Conservation (phyloP, 2,113 vertebrate species). For the Carlito syrichta region DNA sequence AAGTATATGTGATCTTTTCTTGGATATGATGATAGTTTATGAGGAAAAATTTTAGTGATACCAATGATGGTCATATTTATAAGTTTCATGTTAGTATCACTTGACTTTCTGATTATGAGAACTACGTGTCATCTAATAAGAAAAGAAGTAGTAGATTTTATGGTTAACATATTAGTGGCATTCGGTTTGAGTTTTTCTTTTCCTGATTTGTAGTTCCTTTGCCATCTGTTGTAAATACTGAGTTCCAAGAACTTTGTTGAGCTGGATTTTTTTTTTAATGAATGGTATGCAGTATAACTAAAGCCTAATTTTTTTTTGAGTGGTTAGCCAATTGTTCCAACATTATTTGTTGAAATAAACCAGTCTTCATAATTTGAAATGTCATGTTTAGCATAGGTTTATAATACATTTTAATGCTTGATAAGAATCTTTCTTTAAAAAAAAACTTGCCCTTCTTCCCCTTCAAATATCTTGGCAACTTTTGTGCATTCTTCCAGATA, state of each 20-base stretch:
- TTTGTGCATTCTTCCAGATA: background rate
- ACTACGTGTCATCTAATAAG: background rate
- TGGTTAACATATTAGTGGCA: background rate
- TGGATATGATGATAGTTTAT: slow-evolving; percentile 20
- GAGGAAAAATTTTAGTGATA: slow-evolving; percentile 2
- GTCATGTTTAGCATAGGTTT: background rate
- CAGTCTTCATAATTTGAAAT: slow-evolving; percentile 4
- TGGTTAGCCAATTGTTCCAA: background rate
- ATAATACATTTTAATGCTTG: slow-evolving; percentile 16
- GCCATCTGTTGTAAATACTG: background rate
- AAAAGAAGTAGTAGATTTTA: background rate
- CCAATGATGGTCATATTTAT: background rate
- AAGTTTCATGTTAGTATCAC: background rate
- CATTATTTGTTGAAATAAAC: slow-evolving; percentile 28
- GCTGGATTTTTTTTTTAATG: background rate
- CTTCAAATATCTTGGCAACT: background rate
- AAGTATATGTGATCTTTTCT: slow-evolving; percentile 36
- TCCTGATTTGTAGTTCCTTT: slow-evolving; percentile 34
- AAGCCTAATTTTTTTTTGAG: background rate
- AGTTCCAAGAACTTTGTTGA: slow-evolving; percentile 35
- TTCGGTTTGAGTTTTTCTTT: background rate
- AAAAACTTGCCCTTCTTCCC: background rate
- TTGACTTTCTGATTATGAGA: slow-evolving; percentile 33
- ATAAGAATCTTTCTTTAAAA: background rate
- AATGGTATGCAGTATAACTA: background rate